Conservation (phyloP, 2,113 vertebrate species). For the Potamarius usumacintae region DNA sequence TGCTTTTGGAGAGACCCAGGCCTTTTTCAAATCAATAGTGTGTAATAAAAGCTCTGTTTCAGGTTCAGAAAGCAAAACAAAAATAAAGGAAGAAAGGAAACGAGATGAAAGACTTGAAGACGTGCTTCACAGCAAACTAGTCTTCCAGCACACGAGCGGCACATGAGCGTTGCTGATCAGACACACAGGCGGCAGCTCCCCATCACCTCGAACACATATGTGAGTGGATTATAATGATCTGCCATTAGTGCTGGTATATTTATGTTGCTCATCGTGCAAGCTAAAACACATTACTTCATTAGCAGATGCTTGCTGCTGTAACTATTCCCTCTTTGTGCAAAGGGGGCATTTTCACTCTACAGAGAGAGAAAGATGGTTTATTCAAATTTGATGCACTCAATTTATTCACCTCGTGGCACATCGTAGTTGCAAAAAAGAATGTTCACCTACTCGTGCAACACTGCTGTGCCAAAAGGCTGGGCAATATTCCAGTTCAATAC, state of each 20-base stretch:
- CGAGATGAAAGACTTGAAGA: background rate
- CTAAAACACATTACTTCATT: conserved; percentile 54
- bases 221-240: conserved; percentile 40
- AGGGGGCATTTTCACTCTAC: conserved; percentile 14
- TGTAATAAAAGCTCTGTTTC: conserved; percentile 16
- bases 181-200: background rate
- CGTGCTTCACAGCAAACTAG: background rate
- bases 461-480: conserved; percentile 37
- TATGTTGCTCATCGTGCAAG: conserved; percentile 9
- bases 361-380: conserved; percentile 47
- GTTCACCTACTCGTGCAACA: conserved; percentile 49
- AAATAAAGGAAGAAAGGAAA: conserved; percentile 19
- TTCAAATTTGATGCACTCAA: conserved; percentile 54
- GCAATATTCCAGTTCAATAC: conserved; percentile 48
- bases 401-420: conserved; percentile 54
- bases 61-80: conserved; percentile 14
- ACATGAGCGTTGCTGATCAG: background rate
- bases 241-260: conserved; percentile 43
- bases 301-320: conserved; percentile 48
- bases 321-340: conserved; percentile 36
- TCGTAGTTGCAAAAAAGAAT: conserved; percentile 42
- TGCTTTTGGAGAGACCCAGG: conserved; percentile 16
- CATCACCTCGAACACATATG: conserved; percentile 21
- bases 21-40: conserved; percentile 33
- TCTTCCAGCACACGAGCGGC: background rate